Evolutionary conservation across 2,888 invertebrate genomes (phyloP).

Genomic region (Synergus itoensis): DNA sequence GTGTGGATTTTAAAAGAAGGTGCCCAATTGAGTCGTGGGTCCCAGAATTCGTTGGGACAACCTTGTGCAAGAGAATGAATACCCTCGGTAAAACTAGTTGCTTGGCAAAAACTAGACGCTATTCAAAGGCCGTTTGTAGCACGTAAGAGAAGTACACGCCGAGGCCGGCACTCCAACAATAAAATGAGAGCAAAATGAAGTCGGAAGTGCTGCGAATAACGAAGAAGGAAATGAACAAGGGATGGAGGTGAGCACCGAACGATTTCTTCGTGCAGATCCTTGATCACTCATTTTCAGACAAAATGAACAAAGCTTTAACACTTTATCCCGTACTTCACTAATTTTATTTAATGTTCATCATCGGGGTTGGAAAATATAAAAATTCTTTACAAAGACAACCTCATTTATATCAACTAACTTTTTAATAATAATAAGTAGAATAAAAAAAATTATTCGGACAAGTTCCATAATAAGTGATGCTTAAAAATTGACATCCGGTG

Average conservation of each 20-base stretch:
- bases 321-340: not conserved
- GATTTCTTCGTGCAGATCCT: slow-evolving; percentile 1
- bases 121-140: slow-evolving; percentile 69
- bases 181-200: slow-evolving; percentile 33
- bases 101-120: slow-evolving; percentile 70
- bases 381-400: too few species aligned
- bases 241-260: slow-evolving; percentile 19
- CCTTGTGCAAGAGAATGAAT: slow-evolving; percentile 61
- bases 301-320: not conserved
- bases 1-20: not conserved
- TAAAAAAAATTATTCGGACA: too few species aligned
- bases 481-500: too few species aligned
- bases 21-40: slow-evolving; percentile 23
- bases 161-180: slow-evolving; percentile 32
- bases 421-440: too few species aligned
- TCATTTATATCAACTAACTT: too few species aligned
- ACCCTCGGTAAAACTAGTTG: slow-evolving; percentile 68
- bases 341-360: not conserved
- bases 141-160: slow-evolving; percentile 48
- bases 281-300: slow-evolving; percentile 22
- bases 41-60: slow-evolving; percentile 6
- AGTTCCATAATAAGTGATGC: not conserved
- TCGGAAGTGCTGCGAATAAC: slow-evolving; percentile 37
- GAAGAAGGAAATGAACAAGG: slow-evolving; percentile 34
- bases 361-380: not conserved